Evolutionary conservation across 1,140 invertebrate species (phyloP).

Genomic region (Atta texana): DNA sequence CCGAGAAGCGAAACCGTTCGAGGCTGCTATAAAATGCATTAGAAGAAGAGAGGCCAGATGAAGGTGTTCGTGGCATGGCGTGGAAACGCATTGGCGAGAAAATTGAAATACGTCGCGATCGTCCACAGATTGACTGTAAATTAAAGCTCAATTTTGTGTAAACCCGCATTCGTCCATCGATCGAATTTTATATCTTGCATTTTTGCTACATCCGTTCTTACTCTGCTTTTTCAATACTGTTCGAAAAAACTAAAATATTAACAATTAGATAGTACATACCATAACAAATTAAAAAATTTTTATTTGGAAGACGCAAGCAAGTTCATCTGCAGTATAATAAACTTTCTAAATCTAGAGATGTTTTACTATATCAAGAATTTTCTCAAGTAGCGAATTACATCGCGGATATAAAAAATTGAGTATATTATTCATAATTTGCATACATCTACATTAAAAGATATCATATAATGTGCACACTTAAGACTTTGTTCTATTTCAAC

Average conservation of each 20-base stretch:
- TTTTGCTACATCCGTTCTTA: background rate
- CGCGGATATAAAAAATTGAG: background rate
- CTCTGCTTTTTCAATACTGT: background rate
- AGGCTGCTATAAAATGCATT: constrained; percentile 76
- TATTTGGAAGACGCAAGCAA: background rate
- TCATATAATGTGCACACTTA: background rate
- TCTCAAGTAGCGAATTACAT: background rate
- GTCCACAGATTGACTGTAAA: constrained; percentile 47
- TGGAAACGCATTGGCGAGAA: constrained; percentile 29
- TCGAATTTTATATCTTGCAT: background rate
- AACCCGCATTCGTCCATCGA: background rate
- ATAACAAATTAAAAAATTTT: background rate
- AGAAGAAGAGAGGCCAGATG: constrained; percentile 63
- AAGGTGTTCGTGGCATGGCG: background rate
- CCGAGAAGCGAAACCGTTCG: constrained; percentile 59
- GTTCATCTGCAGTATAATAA: background rate
- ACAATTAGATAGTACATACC: background rate
- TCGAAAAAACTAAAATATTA: background rate
- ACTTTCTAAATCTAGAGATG: background rate
- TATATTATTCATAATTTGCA: background rate
- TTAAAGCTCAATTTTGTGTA: constrained; percentile 39
- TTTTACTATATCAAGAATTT: background rate
- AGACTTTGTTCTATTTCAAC: background rate
- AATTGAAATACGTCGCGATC: constrained; percentile 51
- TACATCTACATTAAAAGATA: background rate